phyloP scores from a whole-genome alignment of 2,888 invertebrate genomes.

The Pyralis farinalis region DNA sequence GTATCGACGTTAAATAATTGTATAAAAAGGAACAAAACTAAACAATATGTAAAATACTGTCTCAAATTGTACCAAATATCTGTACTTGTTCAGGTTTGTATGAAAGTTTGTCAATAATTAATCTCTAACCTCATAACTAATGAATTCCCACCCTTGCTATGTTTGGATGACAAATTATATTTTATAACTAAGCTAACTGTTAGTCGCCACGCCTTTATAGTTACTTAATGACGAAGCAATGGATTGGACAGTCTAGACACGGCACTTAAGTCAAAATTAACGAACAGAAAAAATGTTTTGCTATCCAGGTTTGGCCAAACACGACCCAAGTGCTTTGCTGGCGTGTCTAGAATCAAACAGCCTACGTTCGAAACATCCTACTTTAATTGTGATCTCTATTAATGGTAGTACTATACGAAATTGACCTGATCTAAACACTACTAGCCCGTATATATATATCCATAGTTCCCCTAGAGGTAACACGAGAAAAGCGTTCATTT shows the following conservation, averaged over 20 bases:
- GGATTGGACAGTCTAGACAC: slow-evolving; percentile 44
- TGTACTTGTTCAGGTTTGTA: too few relatives aligned
- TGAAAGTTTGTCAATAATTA: neutral
- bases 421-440: slow-evolving; percentile 45
- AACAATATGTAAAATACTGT: slow-evolving; percentile 4
- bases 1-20: neutral
- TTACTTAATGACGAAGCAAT: slow-evolving; percentile 38
- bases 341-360: slow-evolving; percentile 32
- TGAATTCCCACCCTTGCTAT: slow-evolving; percentile 7
- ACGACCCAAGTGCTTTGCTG: too few relatives aligned
- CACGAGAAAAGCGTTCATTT: too few relatives aligned
- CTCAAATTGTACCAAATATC: slow-evolving; percentile 4
- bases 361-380: slow-evolving; percentile 40
- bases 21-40: slow-evolving; percentile 11
- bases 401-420: slow-evolving; percentile 36
- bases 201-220: slow-evolving; percentile 15
- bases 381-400: slow-evolving; percentile 46
- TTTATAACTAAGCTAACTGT: slow-evolving; percentile 12
- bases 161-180: slow-evolving; percentile 11
- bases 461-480: too few relatives aligned
- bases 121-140: neutral
- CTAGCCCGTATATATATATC: too few relatives aligned
- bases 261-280: too few relatives aligned
- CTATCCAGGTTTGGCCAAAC: too few relatives aligned
- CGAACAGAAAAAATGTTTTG: too few relatives aligned